Evolutionary conservation across 2,113 vertebrate species (phyloP), one percentile per base, ranked within the genome.

Genomic region (Antennarius striatus): DNA sequence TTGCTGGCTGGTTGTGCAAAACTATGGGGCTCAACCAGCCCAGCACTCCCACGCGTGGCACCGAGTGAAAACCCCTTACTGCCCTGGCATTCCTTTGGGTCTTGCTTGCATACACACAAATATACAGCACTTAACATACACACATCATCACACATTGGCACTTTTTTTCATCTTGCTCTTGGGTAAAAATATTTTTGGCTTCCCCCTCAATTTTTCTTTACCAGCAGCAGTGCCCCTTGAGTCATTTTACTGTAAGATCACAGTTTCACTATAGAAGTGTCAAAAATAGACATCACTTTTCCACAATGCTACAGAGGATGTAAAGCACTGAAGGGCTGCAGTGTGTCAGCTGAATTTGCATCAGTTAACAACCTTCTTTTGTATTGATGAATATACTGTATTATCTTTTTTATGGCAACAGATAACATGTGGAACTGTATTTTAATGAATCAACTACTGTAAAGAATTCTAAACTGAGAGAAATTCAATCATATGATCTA

Each of bases 21-120:
- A 98, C 95, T 49, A 95, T 98, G 94, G 90, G 93, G 70, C 88
- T 98, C 51, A 94, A 96, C 90, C 96, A 98, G 88, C 97, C 96
- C 75, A 94, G 95, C 81, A 99, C 97, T 0, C 97, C 96, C 48
- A 99, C 97, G 40, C 95, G 95, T 3, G 89, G 90, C 13, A 90
- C 94, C 5, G 73, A 96, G 83, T 98, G 94, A 84, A 66, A 40
- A 51, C 0, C 49, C 63, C 15, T 29, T 29, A 43, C 72, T 66
- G 63, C 68, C 71, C 73, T 63, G 42, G 63, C 71, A 71, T 66
- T 62, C 71, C 72, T 79, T 68, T 70, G 57, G 63, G 73, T 69
- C 79, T 82, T 68, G 64, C 78, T 83, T 81, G 56, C 79, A 63
- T 82, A 68, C 75, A 84, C 80, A 69, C 50, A 63, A 66, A 80